A percentile compares a stretch with the other conserved stretches of the same genome.
These are phyloP conservation scores for Bucorvus abyssinicus DNA, from an alignment of 2,797 vertebrate species.

Conservation along the genomic window DNA sequence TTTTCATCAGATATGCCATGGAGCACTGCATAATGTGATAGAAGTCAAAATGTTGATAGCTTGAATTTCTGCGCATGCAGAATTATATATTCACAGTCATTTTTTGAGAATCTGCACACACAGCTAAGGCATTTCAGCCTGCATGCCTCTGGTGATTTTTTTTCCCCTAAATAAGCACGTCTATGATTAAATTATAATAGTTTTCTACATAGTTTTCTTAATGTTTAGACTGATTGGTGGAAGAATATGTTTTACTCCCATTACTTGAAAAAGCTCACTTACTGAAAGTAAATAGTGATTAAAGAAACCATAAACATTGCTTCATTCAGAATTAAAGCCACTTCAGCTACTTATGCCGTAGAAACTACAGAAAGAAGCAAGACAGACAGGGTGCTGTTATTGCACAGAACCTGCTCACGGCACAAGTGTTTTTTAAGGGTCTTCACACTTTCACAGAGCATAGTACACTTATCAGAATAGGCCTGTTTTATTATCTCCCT, in stretches of 20 bases:
- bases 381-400: background rate
- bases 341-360: background rate
- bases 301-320: constrained; percentile 34
- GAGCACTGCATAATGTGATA: background rate
- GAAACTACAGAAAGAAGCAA: background rate
- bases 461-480: background rate
- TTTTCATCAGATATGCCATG: background rate
- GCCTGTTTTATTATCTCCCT: background rate
- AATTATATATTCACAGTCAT: background rate
- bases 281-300: constrained; percentile 55
- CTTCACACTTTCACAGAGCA: background rate
- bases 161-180: background rate
- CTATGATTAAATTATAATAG: constrained; percentile 13
- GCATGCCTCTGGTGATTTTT: background rate
- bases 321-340: constrained; percentile 7
- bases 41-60: background rate
- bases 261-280: constrained; percentile 39
- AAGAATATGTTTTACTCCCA: constrained; percentile 3
- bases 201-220: constrained; percentile 24
- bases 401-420: background rate
- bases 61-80: background rate
- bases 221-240: constrained; percentile 10
- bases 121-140: background rate
- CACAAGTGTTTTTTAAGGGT: background rate
- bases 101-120: background rate